These are phyloP conservation scores for Cherax destructor DNA, from an alignment of 1,140 invertebrate species.

Conservation along the genomic window DNA sequence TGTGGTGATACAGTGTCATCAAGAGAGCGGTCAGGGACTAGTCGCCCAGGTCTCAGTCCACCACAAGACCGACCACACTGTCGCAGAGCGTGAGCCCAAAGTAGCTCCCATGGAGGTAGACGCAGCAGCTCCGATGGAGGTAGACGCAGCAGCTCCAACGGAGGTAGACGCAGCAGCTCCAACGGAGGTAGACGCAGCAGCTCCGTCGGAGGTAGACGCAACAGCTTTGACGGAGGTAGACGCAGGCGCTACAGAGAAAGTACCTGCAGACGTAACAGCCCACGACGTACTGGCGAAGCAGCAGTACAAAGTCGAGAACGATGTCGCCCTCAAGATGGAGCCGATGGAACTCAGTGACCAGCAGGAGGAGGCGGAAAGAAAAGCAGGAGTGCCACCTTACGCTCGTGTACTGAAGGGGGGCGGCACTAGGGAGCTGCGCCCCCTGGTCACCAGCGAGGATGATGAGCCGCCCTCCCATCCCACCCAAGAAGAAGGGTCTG, in stretches of 20 bases:
- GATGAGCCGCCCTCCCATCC: conserved; percentile 54
- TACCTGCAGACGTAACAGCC: not conserved
- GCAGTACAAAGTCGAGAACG: not conserved
- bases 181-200: not conserved
- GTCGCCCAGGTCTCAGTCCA: conserved; percentile 26
- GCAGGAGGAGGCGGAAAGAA: not conserved
- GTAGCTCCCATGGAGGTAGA: not conserved
- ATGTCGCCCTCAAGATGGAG: not conserved
- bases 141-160: not conserved
- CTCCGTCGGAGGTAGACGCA: not conserved
- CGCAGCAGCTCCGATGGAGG: not conserved
- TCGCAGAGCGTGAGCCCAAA: not conserved
- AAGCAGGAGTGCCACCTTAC: conserved; percentile 37
- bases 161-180: not conserved
- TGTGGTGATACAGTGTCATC: conserved; percentile 28
- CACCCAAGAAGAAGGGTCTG: conserved; percentile 60
- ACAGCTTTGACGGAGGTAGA: not conserved
- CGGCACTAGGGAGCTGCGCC: conserved; percentile 40
- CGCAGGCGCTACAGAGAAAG: not conserved
- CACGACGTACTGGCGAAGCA: not conserved
- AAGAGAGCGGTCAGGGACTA: conserved; percentile 7
- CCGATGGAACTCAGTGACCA: not conserved
- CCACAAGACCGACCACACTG: not conserved
- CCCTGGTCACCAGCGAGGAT: conserved; percentile 16
- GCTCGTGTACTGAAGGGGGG: conserved; percentile 44